Evolutionary conservation across 2,888 invertebrate species (phyloP).

Genomic region (Amiota mariae): DNA sequence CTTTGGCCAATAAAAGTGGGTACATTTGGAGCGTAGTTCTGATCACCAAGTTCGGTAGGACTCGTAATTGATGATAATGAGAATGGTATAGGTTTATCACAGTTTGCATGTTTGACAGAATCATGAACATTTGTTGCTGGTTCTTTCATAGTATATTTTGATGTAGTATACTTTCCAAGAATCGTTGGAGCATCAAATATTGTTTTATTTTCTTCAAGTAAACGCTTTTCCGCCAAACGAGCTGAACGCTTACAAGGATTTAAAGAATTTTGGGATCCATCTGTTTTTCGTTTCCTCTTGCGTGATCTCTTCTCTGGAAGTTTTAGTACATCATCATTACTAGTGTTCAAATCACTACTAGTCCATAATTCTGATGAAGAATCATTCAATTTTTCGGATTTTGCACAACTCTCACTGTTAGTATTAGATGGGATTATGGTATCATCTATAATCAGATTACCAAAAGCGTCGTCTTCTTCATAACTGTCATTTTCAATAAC

Average conservation of each 20-base stretch:
- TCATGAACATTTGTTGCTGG: neutral
- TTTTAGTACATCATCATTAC: neutral
- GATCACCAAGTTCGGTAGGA: no score
- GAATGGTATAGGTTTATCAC: neutral
- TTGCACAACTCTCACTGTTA: neutral
- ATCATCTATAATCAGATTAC: neutral
- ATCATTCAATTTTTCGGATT: neutral
- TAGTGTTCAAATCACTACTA: neutral
- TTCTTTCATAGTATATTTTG: no score
- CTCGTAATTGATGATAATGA: no score
- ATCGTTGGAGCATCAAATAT: conserved; percentile 29
- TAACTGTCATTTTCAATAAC: neutral
- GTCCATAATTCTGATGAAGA: neutral
- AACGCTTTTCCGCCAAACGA: conserved; percentile 41
- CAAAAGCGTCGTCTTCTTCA: neutral
- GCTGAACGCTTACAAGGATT: conserved; percentile 46
- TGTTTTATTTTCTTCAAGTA: neutral
- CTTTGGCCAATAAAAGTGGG: no score
- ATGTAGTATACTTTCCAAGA: conserved; percentile 39
- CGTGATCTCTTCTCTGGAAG: neutral
- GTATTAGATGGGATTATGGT: neutral
- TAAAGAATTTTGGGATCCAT: neutral
- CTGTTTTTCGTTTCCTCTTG: conserved; percentile 28
- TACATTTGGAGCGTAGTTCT: no score
- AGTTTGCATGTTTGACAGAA: neutral